phyloP scores from a whole-genome alignment of 1,140 invertebrate genomes.

The Yoshiicerus persimilis region DNA sequence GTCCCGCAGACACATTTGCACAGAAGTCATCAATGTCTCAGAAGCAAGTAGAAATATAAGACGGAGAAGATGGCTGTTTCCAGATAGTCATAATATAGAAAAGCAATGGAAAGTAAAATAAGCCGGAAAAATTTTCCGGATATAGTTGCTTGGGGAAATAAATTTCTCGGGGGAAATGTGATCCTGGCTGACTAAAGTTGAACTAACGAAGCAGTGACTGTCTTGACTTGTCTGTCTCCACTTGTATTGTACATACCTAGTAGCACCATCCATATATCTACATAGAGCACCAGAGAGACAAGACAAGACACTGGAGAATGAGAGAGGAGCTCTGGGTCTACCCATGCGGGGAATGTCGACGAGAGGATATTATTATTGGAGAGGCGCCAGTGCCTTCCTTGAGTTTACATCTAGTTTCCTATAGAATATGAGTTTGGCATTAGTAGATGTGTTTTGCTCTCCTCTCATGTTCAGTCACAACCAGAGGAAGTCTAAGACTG shows the following conservation, averaged over 20 bases:
- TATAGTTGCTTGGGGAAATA: conserved; percentile 2
- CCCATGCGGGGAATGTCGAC: neutral
- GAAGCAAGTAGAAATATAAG: neutral
- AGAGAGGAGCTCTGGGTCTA: neutral
- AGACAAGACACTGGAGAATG: neutral
- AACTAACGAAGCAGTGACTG: neutral
- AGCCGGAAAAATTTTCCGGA: conserved; percentile 12
- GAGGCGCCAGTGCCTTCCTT: conserved; percentile 26
- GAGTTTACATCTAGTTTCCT: neutral
- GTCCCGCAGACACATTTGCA: neutral
- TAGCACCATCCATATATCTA: neutral
- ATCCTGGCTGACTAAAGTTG: conserved; percentile 5
- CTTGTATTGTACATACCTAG: neutral
- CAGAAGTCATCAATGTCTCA: neutral
- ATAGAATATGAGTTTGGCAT: neutral
- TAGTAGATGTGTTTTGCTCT: neutral
- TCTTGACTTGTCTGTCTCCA: neutral
- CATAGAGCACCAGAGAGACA: neutral
- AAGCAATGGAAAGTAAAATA: conserved; percentile 11
- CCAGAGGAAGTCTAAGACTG: neutral
- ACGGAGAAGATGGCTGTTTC: neutral
- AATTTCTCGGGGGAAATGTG: conserved; percentile 28
- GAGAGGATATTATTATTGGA: conserved; percentile 26
- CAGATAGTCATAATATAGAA: neutral
- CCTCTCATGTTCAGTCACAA: neutral